These are phyloP conservation scores for Axis porcinus DNA, from an alignment of 2,113 vertebrate genomes.

Conservation along the genomic window DNA sequence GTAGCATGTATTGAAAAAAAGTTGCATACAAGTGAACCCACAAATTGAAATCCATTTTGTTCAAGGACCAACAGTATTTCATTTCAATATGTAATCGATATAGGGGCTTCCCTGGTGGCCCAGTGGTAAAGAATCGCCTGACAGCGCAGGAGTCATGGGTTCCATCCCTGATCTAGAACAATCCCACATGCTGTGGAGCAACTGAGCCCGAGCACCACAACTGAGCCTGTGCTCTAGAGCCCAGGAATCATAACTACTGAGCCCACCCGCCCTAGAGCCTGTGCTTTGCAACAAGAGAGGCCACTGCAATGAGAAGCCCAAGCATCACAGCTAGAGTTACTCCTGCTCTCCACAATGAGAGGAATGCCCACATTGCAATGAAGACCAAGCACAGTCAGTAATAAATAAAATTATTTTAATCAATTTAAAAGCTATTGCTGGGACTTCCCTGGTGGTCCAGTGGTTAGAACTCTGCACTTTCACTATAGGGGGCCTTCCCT, in stretches of 20 bases:
- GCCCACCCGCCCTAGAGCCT: neutral
- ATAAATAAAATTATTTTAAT: neutral
- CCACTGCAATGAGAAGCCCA: neutral
- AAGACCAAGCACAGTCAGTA: neutral
- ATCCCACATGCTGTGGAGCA: neutral
- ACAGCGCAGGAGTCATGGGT: neutral
- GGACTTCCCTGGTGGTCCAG: neutral
- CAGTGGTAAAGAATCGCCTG: neutral
- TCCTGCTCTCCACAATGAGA: neutral
- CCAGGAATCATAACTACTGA: neutral
- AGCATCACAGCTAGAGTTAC: neutral
- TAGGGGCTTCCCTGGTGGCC: neutral
- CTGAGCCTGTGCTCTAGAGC: neutral
- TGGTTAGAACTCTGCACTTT: neutral
- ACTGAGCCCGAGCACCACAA: neutral
- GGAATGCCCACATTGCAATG: neutral
- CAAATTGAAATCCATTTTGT: neutral
- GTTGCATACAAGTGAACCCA: neutral
- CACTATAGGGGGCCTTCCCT: neutral
- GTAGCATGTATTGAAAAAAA: neutral
- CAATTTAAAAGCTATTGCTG: neutral
- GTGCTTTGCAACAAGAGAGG: neutral
- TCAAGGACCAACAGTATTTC: neutral
- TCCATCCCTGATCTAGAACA: neutral
- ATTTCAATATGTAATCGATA: neutral